Evolutionary conservation across 2,888 invertebrate species (phyloP).

Genomic region (Anthophora plumipes): DNA sequence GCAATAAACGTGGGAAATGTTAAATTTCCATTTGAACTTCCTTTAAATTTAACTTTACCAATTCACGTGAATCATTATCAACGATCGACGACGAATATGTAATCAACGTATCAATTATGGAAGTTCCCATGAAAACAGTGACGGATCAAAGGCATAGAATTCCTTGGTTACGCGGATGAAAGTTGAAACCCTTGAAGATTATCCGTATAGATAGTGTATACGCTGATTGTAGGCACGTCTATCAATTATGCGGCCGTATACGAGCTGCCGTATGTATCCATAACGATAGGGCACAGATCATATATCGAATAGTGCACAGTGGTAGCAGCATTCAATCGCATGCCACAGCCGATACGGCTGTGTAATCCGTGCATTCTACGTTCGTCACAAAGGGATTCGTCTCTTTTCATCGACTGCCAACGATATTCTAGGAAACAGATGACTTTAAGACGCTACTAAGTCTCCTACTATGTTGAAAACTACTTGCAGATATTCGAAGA

Average conservation of each 20-base stretch:
- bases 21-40: not conserved
- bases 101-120: not conserved
- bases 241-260: conserved; percentile 67
- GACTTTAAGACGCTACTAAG: not conserved
- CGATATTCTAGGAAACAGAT: not conserved
- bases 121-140: not conserved
- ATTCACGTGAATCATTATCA: not conserved
- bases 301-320: conserved; percentile 52
- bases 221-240: conserved; percentile 61
- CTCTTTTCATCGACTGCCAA: conserved; percentile 27
- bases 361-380: conserved; percentile 61
- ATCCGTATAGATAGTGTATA: conserved; percentile 20
- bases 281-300: conserved; percentile 49
- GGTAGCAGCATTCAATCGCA: conserved; percentile 62
- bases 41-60: not conserved
- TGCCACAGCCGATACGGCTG: conserved; percentile 57
- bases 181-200: conserved; percentile 53
- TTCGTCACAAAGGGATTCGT: conserved; percentile 46
- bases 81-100: not conserved
- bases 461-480: not conserved
- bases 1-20: no score
- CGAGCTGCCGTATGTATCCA: conserved; percentile 21
- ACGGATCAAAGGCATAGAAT: not conserved
- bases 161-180: conserved; percentile 17
- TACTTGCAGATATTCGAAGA: not conserved